Evolutionary conservation across 2,888 invertebrate genomes (phyloP).

Genomic region (Coelinius sp.): DNA sequence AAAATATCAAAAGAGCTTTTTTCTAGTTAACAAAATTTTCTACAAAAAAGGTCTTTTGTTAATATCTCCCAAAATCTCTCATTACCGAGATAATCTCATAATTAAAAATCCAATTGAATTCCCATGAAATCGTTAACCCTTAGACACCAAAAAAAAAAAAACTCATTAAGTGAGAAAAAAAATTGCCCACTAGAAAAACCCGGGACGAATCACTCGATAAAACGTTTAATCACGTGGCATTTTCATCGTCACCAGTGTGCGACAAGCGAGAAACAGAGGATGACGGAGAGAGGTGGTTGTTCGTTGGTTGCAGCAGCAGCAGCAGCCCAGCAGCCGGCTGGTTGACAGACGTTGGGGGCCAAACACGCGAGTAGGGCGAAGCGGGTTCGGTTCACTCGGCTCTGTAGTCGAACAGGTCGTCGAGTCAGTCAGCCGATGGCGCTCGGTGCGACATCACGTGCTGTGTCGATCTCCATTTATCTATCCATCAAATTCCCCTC

Average conservation of each 20-base stretch:
- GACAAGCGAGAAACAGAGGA: not conserved
- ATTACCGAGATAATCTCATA: too few species aligned
- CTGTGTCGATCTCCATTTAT: not conserved
- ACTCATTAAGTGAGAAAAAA: too few species aligned
- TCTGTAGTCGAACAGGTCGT: slow-evolving; percentile 32
- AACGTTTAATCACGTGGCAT: slow-evolving; percentile 16
- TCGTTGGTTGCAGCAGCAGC: slow-evolving; percentile 36
- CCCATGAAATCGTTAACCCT: too few species aligned
- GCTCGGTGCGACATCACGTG: slow-evolving; percentile 53
- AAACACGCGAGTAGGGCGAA: slow-evolving; percentile 39
- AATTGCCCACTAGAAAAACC: too few species aligned
- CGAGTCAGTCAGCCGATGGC: slow-evolving; percentile 62
- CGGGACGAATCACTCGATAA: not conserved
- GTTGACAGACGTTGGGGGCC: slow-evolving; percentile 33
- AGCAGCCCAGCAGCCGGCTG: slow-evolving; percentile 1
- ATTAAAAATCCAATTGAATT: too few species aligned
- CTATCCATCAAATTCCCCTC: not conserved
- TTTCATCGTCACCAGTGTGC: slow-evolving; percentile 16
- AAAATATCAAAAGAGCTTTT: too few species aligned
- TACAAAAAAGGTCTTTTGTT: too few species aligned
- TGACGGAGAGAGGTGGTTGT: not conserved
- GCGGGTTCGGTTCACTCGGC: slow-evolving; percentile 20
- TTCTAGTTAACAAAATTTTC: too few species aligned
- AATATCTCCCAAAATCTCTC: too few species aligned
- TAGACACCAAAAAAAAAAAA: too few species aligned